These are phyloP conservation scores for Drosophila colorata DNA, from an alignment of 2,888 invertebrate genomes.

Conservation along the genomic window DNA sequence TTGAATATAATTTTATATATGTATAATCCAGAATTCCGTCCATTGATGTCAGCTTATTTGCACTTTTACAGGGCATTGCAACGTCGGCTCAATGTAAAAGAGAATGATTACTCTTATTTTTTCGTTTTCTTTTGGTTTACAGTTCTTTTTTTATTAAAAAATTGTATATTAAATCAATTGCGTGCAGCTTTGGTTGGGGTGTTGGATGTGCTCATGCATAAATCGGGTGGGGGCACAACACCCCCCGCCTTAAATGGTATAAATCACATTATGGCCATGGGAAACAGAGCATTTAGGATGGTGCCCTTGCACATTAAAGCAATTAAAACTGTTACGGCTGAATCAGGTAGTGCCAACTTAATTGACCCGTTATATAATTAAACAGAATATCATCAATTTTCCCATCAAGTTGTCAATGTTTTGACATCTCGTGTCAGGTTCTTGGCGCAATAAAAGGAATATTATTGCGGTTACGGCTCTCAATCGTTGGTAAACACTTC, in stretches of 20 bases:
- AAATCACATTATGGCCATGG: conserved; percentile 45
- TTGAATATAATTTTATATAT: background rate
- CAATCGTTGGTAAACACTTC: conserved; percentile 1
- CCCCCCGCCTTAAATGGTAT: conserved; percentile 36
- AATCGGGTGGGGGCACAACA: conserved; percentile 32
- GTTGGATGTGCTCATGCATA: conserved; percentile 71
- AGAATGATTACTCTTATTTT: background rate
- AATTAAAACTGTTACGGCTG: conserved; percentile 7
- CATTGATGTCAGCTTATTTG: too few species aligned
- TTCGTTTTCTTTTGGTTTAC: conserved; percentile 39
- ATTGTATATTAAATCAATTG: conserved; percentile 77
- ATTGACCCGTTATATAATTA: conserved; percentile 24
- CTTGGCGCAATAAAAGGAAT: conserved; percentile 26
- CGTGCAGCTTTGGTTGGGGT: conserved; percentile 66
- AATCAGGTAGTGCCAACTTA: conserved; percentile 16
- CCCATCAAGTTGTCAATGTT: conserved; percentile 61
- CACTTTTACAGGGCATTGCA: conserved; percentile 5
- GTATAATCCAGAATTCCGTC: background rate
- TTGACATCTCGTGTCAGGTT: conserved; percentile 30
- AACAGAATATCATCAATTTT: background rate
- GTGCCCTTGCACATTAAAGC: conserved; percentile 3
- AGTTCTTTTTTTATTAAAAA: conserved; percentile 69
- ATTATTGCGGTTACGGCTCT: background rate
- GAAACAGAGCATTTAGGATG: conserved; percentile 22
- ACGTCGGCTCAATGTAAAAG: background rate